Conservation (phyloP, 2,113 vertebrate genomes). For the Xenotilapia longispinis region DNA sequence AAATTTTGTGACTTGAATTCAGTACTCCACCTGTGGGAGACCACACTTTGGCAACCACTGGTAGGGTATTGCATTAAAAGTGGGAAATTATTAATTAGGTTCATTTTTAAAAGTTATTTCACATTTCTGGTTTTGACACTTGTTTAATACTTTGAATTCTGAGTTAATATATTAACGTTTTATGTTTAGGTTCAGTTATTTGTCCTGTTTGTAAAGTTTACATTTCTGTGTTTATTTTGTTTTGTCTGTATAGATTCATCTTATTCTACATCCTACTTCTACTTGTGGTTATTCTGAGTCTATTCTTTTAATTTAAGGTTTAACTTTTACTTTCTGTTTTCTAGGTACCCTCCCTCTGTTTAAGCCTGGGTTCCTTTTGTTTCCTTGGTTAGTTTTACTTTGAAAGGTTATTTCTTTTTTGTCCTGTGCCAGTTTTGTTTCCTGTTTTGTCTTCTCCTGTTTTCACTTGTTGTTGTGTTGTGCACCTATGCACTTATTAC, state of each 20-base stretch:
- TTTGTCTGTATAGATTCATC: not conserved
- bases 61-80: not conserved
- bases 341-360: not conserved
- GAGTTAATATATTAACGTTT: not conserved
- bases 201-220: not conserved
- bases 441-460: not conserved
- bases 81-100: not conserved
- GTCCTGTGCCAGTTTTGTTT: not conserved
- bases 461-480: not conserved
- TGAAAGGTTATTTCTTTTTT: not conserved
- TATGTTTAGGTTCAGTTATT: rapidly evolving
- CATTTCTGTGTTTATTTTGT: not conserved
- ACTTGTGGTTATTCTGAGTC: not conserved
- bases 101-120: not conserved
- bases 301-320: not conserved
- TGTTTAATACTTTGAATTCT: not conserved
- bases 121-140: not conserved
- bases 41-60: not conserved
- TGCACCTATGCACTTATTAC: not conserved
- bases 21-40: rapidly evolving
- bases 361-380: not conserved
- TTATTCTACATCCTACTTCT: not conserved
- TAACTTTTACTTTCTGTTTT: not conserved
- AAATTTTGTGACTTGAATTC: not conserved
- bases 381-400: not conserved